Evolutionary conservation across 2,888 invertebrate genomes (phyloP), one percentile per base, ranked within the genome.

Genomic region (Dolichopus griseipennis): DNA sequence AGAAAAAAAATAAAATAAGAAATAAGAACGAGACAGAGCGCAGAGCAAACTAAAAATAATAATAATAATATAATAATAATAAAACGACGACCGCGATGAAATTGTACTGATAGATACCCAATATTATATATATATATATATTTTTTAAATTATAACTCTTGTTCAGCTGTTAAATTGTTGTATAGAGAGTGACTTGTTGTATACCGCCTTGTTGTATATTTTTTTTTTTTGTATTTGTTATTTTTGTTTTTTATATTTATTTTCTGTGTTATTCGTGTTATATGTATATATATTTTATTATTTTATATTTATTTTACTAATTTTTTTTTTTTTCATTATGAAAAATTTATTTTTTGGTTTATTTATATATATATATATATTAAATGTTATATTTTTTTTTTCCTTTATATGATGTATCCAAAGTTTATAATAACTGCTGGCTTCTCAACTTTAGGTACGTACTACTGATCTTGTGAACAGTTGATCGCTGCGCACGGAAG

Each of bases 401-500:
- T 52, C 15, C 6, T 52, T 52, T 18, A 15, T 43, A 52, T 52
- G 52, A 52, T 52, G 52, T 52, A 52, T 27, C 52, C n/a, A 52
- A n/a, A 52, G 52, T 52, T 52, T n/a, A n/a, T n/a, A n/a, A n/a
- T n/a, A 52, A 52, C 52, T 52, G 52, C 52, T 52, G 52, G 52
- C 52, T 52, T 52, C 52, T 52, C 52, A 52, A 52, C 52, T 52
- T 64, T 64, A 64, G 64, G 64, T 64, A 64, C 64, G 33, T 27
- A 22, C 63, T 63, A 64, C 64, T 64, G 64, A 64, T 64, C 64
- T 64, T 34, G 20, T 64, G 64, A 64, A 64, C 80, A 81, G 81
- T 81, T 80, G 79, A 79, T 79, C 79, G 78, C 80, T 77, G 81
- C 78, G 80, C 79, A 81, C 81, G 79, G 81, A 81, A 81, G 81